These are phyloP conservation scores for Lepidothrix coronata DNA, from an alignment of 2,113 vertebrate species.

Conservation along the genomic window DNA sequence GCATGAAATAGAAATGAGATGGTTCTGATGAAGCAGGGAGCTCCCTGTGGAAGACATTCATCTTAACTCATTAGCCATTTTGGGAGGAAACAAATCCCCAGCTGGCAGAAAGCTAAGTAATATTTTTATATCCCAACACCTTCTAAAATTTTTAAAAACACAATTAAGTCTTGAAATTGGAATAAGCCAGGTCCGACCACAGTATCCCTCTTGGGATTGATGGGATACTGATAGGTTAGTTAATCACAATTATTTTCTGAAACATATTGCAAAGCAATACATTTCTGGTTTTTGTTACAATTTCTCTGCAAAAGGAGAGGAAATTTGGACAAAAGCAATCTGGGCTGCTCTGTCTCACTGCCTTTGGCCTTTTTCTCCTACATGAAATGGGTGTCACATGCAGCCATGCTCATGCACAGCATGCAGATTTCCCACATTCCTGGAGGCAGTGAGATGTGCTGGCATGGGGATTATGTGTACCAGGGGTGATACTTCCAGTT, in stretches of 20 bases:
- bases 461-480: neutral
- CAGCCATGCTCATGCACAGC: neutral
- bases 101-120: neutral
- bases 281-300: neutral
- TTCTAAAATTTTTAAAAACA: neutral
- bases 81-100: neutral
- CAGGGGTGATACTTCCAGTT: neutral
- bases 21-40: neutral
- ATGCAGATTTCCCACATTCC: neutral
- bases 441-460: neutral
- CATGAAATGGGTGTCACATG: neutral
- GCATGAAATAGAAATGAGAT: neutral
- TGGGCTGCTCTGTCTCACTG: neutral
- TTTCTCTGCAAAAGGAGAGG: neutral
- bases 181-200: neutral
- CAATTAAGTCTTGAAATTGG: neutral
- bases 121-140: neutral
- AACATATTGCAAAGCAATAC: neutral
- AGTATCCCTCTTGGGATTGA: neutral
- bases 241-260: neutral
- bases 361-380: neutral
- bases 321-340: neutral
- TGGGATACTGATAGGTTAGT: neutral
- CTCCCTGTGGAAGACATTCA: neutral
- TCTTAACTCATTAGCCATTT: constrained; percentile 12